Base-by-base conservation (phyloP, 2,113 vertebrate genomes). In the Indicator maculatus region DNA sequence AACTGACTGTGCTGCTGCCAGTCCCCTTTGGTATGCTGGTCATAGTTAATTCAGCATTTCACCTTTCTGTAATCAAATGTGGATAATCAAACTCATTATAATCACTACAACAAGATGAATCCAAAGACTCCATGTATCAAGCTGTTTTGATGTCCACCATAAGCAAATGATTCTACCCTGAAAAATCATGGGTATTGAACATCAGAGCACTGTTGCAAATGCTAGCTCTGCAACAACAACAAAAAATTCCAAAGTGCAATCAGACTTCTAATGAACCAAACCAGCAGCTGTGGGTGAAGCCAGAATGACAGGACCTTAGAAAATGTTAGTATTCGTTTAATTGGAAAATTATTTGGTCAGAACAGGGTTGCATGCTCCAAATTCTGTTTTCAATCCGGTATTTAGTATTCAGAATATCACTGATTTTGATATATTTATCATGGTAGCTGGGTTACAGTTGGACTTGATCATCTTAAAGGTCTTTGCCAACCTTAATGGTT, bases 271-370 rank as follows among this genome's bases (percentile, higher is more conserved):
- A 47, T 33, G 38, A 90, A 88, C 89, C 65, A 30, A 83, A 74
- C 45, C 26, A 83, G 53, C n/a, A 69, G 17, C 66, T 58, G 33
- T n/a, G 59, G n/a, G 50, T 63, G 28, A 91, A 76, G 82, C 70
- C 41, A 28, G 24, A 59, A 64, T 21, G 64, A 75, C 75, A 86
- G 73, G 79, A 75, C 65, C n/a, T 9, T 83, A 86, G 58, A 59
- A 79, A 87, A 79, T 33, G 23, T 47, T 85, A 16, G 27, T 50
- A 1, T 83, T 66, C 33, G 36, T 71, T 65, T 85, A 78, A 39
- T 59, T 93, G 77, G 70, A 95, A 95, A 95, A 76, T 80, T 13
- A 47, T 90, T 96, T 91, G 72, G 60, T 38, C 16, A 53, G 21
- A 85, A 39, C 4, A 10, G 26, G 1, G 5, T 9, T 61, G 23